Percentiles rank a stretch among this genome's conserved stretches.
Evolutionary conservation across 2,797 vertebrate genomes (phyloP).

Genomic region (Podargus strigoides): DNA sequence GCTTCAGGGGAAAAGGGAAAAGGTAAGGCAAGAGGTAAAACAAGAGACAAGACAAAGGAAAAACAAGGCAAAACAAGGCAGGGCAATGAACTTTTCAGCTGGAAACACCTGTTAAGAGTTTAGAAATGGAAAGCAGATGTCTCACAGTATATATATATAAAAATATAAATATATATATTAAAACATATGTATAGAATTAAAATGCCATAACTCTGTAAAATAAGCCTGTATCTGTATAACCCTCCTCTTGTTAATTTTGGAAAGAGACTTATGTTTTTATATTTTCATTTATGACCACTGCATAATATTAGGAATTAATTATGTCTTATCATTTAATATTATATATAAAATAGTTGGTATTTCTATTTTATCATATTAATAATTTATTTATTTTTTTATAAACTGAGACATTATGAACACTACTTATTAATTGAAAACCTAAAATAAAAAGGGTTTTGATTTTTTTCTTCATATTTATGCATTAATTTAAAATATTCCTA

Average conservation of each 20-base stretch:
- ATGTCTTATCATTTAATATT: not conserved
- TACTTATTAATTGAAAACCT: not conserved
- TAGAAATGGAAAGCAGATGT: not conserved
- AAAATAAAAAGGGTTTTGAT: not conserved
- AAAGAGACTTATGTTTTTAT: not conserved
- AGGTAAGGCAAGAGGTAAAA: not conserved
- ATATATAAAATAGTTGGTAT: not conserved
- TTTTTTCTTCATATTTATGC: slow-evolving; percentile 17
- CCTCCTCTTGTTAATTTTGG: not conserved
- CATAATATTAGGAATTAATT: not conserved
- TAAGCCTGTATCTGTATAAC: accelerated
- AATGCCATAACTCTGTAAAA: not conserved
- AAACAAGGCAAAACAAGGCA: not conserved
- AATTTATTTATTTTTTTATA: not conserved
- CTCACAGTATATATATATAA: not conserved
- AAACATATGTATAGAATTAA: not conserved
- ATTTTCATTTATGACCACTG: not conserved
- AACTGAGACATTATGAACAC: not conserved
- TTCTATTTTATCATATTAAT: not conserved
- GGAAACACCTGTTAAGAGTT: not conserved
- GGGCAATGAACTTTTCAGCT: not conserved
- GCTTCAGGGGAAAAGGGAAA: not conserved
- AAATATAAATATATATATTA: no score
- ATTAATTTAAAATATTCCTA: slow-evolving; percentile 37
- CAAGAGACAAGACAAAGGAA: not conserved